Evolutionary conservation across 2,113 vertebrate genomes (phyloP).

Genomic region (Eira barbara): DNA sequence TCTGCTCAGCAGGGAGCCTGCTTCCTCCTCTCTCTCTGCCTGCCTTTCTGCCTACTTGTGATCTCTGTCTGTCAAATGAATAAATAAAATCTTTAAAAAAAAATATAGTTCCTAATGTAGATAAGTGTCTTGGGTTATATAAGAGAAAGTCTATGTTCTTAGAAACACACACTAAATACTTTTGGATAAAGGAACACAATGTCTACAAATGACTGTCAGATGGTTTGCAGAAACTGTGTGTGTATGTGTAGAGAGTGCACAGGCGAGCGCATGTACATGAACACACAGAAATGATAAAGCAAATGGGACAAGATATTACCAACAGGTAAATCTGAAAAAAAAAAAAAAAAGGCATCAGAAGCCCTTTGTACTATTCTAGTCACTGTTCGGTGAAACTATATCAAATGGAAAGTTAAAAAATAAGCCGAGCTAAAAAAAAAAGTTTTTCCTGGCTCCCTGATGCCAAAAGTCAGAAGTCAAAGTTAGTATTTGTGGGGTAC

Average conservation of each 20-base stretch:
- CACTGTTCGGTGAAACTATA: background rate
- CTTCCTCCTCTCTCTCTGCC: too few species aligned
- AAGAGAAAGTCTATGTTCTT: constrained; percentile 1
- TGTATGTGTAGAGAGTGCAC: too few species aligned
- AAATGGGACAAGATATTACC: background rate
- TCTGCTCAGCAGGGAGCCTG: too few species aligned
- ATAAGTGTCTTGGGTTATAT: background rate
- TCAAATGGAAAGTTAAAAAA: background rate
- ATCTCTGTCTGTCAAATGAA: too few species aligned
- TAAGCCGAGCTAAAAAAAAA: background rate
- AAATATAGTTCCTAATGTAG: background rate
- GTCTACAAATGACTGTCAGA: background rate
- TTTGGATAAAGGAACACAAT: background rate
- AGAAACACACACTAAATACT: background rate
- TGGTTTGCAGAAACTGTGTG: background rate
- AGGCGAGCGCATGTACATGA: background rate
- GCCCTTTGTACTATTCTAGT: background rate
- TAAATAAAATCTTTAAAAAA: too few species aligned
- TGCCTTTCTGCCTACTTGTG: too few species aligned
- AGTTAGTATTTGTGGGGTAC: background rate
- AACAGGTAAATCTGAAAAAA: background rate
- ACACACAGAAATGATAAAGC: background rate
- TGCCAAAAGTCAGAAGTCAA: background rate
- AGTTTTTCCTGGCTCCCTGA: background rate
- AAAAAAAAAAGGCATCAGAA: background rate